A percentile compares a stretch with the other conserved stretches of the same genome.
Evolutionary conservation across 2,888 invertebrate genomes (phyloP).

Genomic region (Chloroclystis v-ata): DNA sequence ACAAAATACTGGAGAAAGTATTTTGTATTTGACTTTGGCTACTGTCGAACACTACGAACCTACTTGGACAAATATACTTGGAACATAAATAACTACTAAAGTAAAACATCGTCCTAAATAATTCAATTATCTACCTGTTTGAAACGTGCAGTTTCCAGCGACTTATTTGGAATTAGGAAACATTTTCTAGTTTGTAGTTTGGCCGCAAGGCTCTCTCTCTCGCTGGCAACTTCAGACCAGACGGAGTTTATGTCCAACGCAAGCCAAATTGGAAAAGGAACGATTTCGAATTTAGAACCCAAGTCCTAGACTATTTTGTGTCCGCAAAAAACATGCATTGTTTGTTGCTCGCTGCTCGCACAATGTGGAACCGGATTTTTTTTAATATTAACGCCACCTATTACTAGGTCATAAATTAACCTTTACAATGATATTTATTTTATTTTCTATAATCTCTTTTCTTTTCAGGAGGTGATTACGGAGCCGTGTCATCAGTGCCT

Average conservation of each 20-base stretch:
- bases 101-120: too few relatives aligned
- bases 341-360: background rate
- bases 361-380: background rate
- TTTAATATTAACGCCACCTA: background rate
- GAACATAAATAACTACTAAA: too few relatives aligned
- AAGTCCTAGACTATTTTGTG: slow-evolving; percentile 2
- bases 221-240: background rate
- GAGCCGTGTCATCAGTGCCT: slow-evolving; percentile 50
- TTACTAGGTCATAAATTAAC: too few relatives aligned
- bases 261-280: slow-evolving; percentile 4
- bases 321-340: background rate
- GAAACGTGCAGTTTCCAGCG: too few relatives aligned
- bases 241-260: background rate
- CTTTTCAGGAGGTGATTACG: slow-evolving; percentile 56
- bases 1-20: too few relatives aligned
- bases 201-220: background rate
- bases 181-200: background rate
- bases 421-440: too few relatives aligned
- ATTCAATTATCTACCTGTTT: too few relatives aligned
- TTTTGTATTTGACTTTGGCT: too few relatives aligned
- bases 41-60: too few relatives aligned
- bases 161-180: too few relatives aligned
- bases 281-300: background rate
- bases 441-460: slow-evolving; percentile 4
- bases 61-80: too few relatives aligned